Conservation (phyloP, 2,888 invertebrate species). For the Sesamia inferens region DNA sequence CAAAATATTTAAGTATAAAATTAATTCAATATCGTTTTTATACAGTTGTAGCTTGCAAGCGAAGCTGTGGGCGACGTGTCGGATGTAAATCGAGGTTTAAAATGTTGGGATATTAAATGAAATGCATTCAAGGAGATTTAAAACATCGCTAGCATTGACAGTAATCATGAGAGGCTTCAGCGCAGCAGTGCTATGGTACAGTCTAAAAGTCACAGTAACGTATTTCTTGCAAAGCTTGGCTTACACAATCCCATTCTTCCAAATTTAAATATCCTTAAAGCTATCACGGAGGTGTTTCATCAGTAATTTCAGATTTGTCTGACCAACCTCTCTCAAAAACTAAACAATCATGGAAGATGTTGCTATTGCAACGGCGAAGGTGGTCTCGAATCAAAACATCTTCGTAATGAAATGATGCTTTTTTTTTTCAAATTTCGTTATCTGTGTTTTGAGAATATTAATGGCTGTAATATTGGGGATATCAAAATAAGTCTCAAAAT, state of each 20-base stretch:
- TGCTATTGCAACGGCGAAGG: no score
- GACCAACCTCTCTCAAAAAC: background rate
- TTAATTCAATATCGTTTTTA: conserved; percentile 20
- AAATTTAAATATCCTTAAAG: background rate
- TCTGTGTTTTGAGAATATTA: background rate
- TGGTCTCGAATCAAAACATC: background rate
- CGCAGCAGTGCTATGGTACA: no score
- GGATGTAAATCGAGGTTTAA: background rate
- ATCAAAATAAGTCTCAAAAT: no score
- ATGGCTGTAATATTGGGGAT: no score
- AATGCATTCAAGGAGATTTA: background rate
- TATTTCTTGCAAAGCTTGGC: background rate
- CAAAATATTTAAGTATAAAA: conserved; percentile 40
- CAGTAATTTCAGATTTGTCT: no score
- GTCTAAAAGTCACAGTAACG: no score
- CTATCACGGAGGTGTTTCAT: background rate
- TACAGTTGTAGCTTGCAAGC: background rate
- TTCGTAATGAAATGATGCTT: background rate
- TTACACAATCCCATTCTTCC: background rate
- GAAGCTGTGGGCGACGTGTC: background rate
- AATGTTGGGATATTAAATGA: background rate
- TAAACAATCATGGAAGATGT: background rate
- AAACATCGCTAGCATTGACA: background rate
- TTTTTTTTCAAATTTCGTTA: no score
- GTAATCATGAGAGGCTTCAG: no score